Conservation (phyloP, 2,113 vertebrate genomes). For the Chaetops frenatus region DNA sequence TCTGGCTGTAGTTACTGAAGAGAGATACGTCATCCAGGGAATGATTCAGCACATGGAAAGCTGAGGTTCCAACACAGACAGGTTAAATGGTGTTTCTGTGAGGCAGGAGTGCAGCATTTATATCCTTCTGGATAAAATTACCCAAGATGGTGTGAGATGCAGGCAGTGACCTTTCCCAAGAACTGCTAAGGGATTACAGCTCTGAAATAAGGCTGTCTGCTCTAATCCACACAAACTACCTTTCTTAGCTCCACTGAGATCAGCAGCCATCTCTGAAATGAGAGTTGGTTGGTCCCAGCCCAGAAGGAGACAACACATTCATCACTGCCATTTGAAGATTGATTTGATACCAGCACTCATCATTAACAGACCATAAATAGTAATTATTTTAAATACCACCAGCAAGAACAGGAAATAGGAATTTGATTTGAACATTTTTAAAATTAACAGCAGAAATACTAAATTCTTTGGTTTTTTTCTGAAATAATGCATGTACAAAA, state of each 20-base stretch:
- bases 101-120: neutral
- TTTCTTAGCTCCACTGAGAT: neutral
- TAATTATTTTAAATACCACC: neutral
- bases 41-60: neutral
- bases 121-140: neutral
- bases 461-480: neutral
- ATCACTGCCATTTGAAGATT: neutral
- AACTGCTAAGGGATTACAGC: neutral
- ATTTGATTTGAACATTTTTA: neutral
- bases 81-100: neutral
- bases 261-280: neutral
- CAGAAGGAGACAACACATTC: neutral
- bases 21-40: neutral
- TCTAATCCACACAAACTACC: neutral
- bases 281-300: neutral
- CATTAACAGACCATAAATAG: neutral
- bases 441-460: neutral
- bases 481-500: neutral
- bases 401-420: neutral
- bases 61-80: neutral
- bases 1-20: slow-evolving; percentile 5
- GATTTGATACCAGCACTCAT: neutral
- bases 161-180: slow-evolving; percentile 33
- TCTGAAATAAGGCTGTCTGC: neutral
- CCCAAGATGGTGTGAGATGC: neutral